Base-by-base conservation (phyloP, 2,797 vertebrate species). In the Gastrophryne carolinensis region DNA sequence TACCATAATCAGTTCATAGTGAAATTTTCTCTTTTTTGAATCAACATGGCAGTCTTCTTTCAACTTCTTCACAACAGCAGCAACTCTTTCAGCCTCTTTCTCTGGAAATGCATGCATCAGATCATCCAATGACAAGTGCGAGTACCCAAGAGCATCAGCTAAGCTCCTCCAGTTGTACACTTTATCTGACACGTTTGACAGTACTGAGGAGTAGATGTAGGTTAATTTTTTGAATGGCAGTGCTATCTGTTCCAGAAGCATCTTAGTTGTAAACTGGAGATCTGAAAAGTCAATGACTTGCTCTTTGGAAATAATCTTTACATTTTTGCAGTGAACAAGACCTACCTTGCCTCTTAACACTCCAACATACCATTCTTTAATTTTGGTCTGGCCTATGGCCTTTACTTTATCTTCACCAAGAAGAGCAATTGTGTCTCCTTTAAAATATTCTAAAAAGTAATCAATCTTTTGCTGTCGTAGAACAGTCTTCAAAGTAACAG, bases 381-480 rank as follows among this genome's bases (percentile, higher is more conserved):
- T 87, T 87, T 95, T 98, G 19, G 87, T 89, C 76, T 97, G 95
- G 15, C 98, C 97, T 12, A 96, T 90, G 44, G 94, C 96, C 85
- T 87, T 94, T 19, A 99, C 90, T 1, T 91, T 95, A 23, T 94
- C 90, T 84, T 89, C 92, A 32, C 95, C 94, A 47, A 99, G 90
- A 81, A 99, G 89, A 19, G 92, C 96, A 79, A 99, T 85, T 0
- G 93, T 98, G 81, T 99, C 97, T 0, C 98, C 97, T 86, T 97
- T 98, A 82, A 99, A 96, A 87, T 99, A 99, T 78, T 99, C 96
- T 79, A 98, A 86, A 35, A 99, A 92, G 82, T 98, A 98, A 0
- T 97, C 94, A 44, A 95, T 92, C 50, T 90, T 94, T 13, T 88
- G 93, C 84, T 99, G 95, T 72, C 97, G 93, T 56, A 98, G 77